Evolutionary conservation across 2,113 vertebrate genomes (phyloP).

Genomic region (Nipponia nippon): DNA sequence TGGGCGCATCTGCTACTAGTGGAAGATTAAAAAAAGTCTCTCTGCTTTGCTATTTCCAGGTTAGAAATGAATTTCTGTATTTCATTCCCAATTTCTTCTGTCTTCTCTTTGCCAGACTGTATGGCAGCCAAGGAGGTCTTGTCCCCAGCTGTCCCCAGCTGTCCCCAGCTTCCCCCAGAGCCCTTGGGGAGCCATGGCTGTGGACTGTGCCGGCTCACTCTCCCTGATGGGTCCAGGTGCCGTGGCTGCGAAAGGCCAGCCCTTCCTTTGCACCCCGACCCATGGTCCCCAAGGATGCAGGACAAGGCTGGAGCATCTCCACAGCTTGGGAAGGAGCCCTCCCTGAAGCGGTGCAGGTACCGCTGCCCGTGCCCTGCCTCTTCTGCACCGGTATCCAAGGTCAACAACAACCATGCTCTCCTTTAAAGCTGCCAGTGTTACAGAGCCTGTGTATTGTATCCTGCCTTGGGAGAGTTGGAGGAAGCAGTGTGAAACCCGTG

Average conservation of each 20-base stretch:
- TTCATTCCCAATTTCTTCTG: neutral
- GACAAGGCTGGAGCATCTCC: neutral
- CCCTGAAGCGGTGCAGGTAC: neutral
- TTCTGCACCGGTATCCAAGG: neutral
- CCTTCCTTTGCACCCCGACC: neutral
- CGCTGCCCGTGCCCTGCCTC: neutral
- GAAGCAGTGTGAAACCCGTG: neutral
- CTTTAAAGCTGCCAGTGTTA: neutral
- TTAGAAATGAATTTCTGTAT: neutral
- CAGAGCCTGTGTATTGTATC: neutral
- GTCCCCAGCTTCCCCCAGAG: neutral
- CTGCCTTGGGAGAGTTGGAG: constrained; percentile 16
- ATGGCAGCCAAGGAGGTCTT: neutral
- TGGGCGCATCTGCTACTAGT: neutral
- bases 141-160: neutral
- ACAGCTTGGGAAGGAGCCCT: neutral
- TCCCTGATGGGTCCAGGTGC: neutral
- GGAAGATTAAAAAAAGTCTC: neutral
- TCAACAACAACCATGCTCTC: neutral
- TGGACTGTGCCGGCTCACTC: neutral
- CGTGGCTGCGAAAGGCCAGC: neutral
- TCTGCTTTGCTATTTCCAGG: neutral
- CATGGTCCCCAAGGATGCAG: neutral
- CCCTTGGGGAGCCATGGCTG: neutral
- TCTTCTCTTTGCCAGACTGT: neutral